Evolutionary conservation across 1,140 invertebrate species (phyloP).

Genomic region (Caerostris extrusa): DNA sequence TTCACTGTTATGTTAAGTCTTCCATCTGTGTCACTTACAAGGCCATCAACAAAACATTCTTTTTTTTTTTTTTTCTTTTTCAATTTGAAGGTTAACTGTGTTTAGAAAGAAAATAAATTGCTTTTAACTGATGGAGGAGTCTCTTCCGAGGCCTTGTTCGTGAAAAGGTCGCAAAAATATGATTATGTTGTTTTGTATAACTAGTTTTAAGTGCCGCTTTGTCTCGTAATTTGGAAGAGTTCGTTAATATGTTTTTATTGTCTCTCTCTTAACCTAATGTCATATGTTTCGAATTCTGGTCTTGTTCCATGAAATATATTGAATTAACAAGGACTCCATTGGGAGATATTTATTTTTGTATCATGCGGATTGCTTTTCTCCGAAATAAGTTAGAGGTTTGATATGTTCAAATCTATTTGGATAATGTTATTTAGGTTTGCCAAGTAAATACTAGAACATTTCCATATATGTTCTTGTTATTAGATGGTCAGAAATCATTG

Average conservation of each 20-base stretch:
- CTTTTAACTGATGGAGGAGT: slow-evolving; percentile 1
- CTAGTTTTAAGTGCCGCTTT: background rate
- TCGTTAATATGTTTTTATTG: background rate
- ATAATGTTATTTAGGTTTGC: too few relatives aligned
- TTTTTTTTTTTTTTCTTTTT: background rate
- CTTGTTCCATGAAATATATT: too few relatives aligned
- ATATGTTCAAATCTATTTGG: too few relatives aligned
- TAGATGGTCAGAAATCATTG: too few relatives aligned
- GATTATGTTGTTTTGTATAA: background rate
- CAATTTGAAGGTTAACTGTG: slow-evolving; percentile 17
- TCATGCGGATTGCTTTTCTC: too few relatives aligned
- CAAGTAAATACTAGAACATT: too few relatives aligned
- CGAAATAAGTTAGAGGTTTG: too few relatives aligned
- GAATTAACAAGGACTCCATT: too few relatives aligned
- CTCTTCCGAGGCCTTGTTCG: background rate
- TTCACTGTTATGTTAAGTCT: background rate
- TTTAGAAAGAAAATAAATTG: background rate
- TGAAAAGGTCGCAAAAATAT: background rate
- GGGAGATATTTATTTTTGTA: too few relatives aligned
- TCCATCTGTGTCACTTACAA: background rate
- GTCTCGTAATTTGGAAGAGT: background rate
- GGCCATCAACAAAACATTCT: background rate
- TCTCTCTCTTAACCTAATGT: background rate
- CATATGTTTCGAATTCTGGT: too few relatives aligned
- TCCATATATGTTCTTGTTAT: too few relatives aligned